Evolutionary conservation across 2,888 invertebrate genomes (phyloP).

Genomic region (Leucophenga montana): DNA sequence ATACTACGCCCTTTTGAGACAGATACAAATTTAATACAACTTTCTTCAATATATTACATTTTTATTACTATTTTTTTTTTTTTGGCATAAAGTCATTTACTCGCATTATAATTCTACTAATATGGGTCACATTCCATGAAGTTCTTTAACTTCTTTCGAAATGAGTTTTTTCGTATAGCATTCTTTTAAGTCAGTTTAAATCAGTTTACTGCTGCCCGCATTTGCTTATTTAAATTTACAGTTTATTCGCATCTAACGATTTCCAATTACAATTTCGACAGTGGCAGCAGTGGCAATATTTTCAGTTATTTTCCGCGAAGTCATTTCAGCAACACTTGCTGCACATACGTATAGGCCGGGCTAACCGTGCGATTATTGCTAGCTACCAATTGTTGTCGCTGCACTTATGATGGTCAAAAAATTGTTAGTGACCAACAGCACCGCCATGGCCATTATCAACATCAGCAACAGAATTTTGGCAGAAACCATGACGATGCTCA

Average conservation of each 20-base stretch:
- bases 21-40: too few species aligned
- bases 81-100: too few species aligned
- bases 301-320: background rate
- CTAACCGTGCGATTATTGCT: background rate
- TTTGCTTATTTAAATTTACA: conserved; percentile 25
- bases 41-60: too few species aligned
- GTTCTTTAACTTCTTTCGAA: too few species aligned
- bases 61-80: too few species aligned
- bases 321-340: background rate
- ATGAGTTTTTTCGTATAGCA: too few species aligned
- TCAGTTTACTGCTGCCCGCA: conserved; percentile 5
- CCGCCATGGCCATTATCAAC: background rate
- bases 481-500: background rate
- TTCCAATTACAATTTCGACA: conserved; percentile 16
- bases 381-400: background rate
- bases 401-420: background rate
- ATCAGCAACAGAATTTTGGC: background rate
- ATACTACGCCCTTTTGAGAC: background rate
- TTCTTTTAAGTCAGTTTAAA: too few species aligned
- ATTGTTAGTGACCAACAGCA: conserved; percentile 5
- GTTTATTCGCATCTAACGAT: conserved; percentile 17
- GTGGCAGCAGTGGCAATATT: background rate
- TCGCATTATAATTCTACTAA: background rate
- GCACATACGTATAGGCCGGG: background rate
- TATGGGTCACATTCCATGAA: too few species aligned